Base-by-base conservation (phyloP, 2,888 invertebrate species). In the Caenorhabditis macrosperma region DNA sequence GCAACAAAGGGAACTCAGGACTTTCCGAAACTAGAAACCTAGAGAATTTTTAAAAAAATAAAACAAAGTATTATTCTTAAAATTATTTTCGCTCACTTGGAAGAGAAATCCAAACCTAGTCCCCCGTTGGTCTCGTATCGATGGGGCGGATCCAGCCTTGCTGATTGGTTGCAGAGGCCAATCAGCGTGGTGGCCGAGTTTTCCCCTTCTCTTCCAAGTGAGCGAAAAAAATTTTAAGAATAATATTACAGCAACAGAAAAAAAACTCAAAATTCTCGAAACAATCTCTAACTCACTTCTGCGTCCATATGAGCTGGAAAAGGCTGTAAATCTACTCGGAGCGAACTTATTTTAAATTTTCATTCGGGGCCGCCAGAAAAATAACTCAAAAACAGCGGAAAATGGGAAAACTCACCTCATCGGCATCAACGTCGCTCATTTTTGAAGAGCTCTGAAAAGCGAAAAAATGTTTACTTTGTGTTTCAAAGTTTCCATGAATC, bases 391-490 rank as follows among this genome's bases (percentile, higher is more conserved):
- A 61, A 44, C n/a, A 17, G 33, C 2, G 24, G 24, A 69, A 57
- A 60, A 67, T 24, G 52, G 46, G 41, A 57, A 28, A 59, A 55
- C 57, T 68, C 46, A 77, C 82, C 71, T 85, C 85, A 67, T 82
- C 82, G 15, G 80, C 85, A 24, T 81, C 82, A 15, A 75, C 69
- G 69, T 83, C 85, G 48, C 71, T 75, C 72, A 72, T 72, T n/a
- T n/a, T n/a, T n/a, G n/a, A n/a, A n/a, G n/a, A n/a, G 33, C 15
- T 48, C 64, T 64, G 64, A 52, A 64, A 64, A 50, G n/a, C n/a
- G n/a, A n/a, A n/a, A 28, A n/a, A 46, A 4, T 12, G 24, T 26
- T 26, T 30, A 24, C n/a, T n/a, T n/a, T n/a, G n/a, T n/a, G n/a
- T n/a, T n/a, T n/a, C n/a, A n/a, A n/a, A n/a, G n/a, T n/a, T n/a